phyloP scores from a whole-genome alignment of 2,797 vertebrate genomes.

The Thunnus albacares region DNA sequence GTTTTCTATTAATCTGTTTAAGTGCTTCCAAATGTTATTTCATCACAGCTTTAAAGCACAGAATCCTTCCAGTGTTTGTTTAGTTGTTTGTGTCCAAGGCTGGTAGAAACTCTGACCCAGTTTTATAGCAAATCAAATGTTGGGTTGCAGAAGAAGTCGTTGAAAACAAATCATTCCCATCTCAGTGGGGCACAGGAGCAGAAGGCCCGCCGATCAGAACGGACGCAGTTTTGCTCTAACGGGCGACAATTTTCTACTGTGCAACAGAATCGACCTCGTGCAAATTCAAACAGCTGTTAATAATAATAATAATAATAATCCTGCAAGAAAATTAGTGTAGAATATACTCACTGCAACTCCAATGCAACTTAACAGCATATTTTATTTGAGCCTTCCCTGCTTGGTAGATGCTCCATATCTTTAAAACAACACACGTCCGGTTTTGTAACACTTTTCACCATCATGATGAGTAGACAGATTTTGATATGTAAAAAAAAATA shows the following conservation, averaged over 20 bases:
- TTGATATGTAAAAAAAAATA: neutral
- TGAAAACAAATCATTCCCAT: slow-evolving; percentile 18
- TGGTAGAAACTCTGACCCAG: slow-evolving; percentile 22
- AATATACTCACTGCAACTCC: neutral
- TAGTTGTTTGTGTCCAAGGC: slow-evolving; percentile 1
- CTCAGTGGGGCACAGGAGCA: neutral
- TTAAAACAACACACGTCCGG: too few species aligned
- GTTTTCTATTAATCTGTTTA: slow-evolving; percentile 14
- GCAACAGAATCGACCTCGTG: slow-evolving; percentile 2
- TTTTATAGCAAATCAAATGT: slow-evolving; percentile 44
- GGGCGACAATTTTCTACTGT: neutral
- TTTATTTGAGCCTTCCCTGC: too few species aligned
- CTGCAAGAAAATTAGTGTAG: neutral
- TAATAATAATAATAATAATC: too few species aligned
- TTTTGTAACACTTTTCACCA: too few species aligned
- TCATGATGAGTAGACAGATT: too few species aligned
- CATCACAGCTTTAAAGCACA: slow-evolving; percentile 22
- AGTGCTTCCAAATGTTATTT: slow-evolving; percentile 31
- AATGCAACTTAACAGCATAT: neutral
- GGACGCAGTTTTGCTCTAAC: slow-evolving; percentile 20
- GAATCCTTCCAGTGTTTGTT: slow-evolving; percentile 38
- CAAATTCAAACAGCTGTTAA: slow-evolving; percentile 11
- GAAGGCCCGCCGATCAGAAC: slow-evolving; percentile 18
- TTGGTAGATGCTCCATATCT: too few species aligned
- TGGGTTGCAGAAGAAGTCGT: slow-evolving; percentile 20